Base-by-base conservation (phyloP, 2,888 invertebrate genomes). In the Dasysyrphus tricinctus region DNA sequence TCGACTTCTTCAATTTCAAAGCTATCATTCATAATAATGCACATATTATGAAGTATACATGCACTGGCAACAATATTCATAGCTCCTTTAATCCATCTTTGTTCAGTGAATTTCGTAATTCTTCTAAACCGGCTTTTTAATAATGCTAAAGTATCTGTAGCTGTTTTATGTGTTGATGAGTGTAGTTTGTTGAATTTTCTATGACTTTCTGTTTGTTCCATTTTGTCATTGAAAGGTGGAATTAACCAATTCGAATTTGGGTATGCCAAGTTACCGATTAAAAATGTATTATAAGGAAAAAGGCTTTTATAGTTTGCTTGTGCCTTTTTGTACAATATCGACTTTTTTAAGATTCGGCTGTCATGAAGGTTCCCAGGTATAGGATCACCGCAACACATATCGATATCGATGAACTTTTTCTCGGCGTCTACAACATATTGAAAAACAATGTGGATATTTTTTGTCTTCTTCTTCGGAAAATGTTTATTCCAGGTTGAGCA, bases 21-120 rank as follows among this genome's bases (percentile, higher is more conserved):
- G 8, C n/a, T 9, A 56, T 56, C 56, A 0, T 56, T 32, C 56
- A 56, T 56, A 9, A 32, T 34, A 8, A 32, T 32, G 5, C 56
- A 56, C 8, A 56, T 56, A 8, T 56, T 56, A 56, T 56, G 56
- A n/a, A 56, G 56, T 56, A 56, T 32, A n/a, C 56, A 56, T n/a
- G 56, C 56, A 56, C 56, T 56, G n/a, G 32, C 56, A 3, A 56
- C 56, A n/a, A 56, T n/a, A 9, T 32, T 56, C 8, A 32, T 34
- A 1, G 32, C 32, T n/a, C 56, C 56, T 5, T 32, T 29, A 56
- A 14, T 32, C 8, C n/a, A 32, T n/a, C 32, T 56, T 56, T 56
- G 56, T 5, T 56, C 56, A n/a, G 56, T 56, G n/a, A 56, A 56
- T 34, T n/a, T 54, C 9, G 32, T 32, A 8, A 56, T 56, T 8